phyloP scores from a whole-genome alignment of 2,888 invertebrate genomes.

The Ichneumoninae sp. region DNA sequence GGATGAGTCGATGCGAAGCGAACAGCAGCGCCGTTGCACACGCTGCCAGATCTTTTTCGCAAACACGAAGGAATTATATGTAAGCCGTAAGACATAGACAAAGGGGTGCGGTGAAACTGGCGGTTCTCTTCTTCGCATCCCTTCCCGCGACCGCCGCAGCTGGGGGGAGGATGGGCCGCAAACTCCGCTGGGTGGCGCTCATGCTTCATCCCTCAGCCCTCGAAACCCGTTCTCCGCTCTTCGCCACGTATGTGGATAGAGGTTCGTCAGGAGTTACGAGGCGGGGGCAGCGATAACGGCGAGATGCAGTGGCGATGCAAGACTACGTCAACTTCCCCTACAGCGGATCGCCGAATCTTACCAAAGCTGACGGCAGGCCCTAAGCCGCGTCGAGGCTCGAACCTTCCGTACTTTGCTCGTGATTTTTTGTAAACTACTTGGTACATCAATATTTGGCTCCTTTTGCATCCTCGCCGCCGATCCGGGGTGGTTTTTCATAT shows the following conservation, averaged over 20 bases:
- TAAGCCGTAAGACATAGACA: conserved; percentile 87
- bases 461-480: not conserved
- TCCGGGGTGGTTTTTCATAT: not conserved
- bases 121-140: conserved; percentile 37
- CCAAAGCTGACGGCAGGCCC: conserved; percentile 68
- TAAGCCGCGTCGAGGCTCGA: conserved; percentile 80
- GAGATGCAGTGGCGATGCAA: conserved; percentile 7
- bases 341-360: conserved; percentile 73
- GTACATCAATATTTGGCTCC: not conserved
- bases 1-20: conserved; percentile 53
- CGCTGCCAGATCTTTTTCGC: conserved; percentile 84
- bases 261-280: conserved; percentile 56
- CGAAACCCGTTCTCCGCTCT: not conserved
- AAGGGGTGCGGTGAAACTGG: conserved; percentile 73
- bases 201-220: conserved; percentile 39
- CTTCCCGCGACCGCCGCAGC: conserved; percentile 15
- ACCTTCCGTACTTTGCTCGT: conserved; percentile 29
- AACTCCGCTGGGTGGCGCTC: conserved; percentile 42
- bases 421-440: not conserved
- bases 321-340: conserved; percentile 20
- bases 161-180: conserved; percentile 3
- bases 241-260: conserved; percentile 24
- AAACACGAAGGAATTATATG: conserved; percentile 87
- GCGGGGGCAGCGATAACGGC: conserved; percentile 30
- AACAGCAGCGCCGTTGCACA: conserved; percentile 55